These are phyloP conservation scores for Drosophila subsilvestris DNA, from an alignment of 2,888 invertebrate genomes.

Conservation along the genomic window DNA sequence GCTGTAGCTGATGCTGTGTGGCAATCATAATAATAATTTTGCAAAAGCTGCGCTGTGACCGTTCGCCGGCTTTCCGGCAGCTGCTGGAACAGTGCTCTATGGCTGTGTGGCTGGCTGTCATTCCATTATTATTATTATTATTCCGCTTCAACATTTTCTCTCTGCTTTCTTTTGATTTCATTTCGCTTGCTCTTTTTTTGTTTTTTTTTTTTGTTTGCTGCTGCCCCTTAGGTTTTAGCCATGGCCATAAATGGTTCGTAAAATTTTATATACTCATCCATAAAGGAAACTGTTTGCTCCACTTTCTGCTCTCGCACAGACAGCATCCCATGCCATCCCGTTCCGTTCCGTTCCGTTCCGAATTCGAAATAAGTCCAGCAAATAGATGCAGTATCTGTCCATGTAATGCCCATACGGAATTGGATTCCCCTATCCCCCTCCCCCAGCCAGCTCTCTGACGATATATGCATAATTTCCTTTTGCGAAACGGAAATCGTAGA, in stretches of 20 bases:
- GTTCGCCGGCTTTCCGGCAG: constrained; percentile 35
- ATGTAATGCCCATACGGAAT: background rate
- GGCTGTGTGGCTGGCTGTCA: constrained; percentile 49
- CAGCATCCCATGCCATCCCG: no score
- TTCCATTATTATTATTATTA: constrained; percentile 55
- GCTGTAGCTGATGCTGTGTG: constrained; percentile 1
- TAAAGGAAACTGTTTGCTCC: constrained; percentile 70
- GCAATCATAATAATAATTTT: constrained; percentile 70
- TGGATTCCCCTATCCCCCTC: no score
- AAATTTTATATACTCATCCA: constrained; percentile 69
- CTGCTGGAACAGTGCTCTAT: constrained; percentile 1
- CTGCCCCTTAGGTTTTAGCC: constrained; percentile 1
- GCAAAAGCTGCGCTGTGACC: constrained; percentile 41
- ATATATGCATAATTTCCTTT: background rate
- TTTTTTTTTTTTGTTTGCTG: constrained; percentile 29
- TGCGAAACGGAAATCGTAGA: background rate
- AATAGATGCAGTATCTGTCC: constrained; percentile 18
- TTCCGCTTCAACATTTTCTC: constrained; percentile 66
- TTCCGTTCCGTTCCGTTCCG: constrained; percentile 25
- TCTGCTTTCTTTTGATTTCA: constrained; percentile 67
- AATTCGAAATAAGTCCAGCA: background rate
- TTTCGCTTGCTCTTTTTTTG: constrained; percentile 30
- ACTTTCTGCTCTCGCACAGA: constrained; percentile 39
- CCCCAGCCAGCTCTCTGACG: no score
- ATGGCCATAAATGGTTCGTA: constrained; percentile 69